Conservation (phyloP, 1,140 invertebrate genomes). For the Meloidogyne exigua region DNA sequence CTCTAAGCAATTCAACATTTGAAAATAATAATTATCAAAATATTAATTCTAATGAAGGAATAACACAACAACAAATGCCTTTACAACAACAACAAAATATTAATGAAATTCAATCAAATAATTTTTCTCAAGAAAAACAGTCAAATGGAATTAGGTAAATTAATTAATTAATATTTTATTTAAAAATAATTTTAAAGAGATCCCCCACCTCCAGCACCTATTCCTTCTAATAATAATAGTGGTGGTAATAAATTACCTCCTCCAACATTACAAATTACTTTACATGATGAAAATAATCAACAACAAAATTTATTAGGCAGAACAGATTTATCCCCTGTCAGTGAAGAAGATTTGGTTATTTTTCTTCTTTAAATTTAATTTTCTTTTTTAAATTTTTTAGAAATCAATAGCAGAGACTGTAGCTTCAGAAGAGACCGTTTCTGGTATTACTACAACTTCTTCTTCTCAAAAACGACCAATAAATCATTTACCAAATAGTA, state of each 20-base stretch:
- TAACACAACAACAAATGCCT: conserved; percentile 27
- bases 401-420: conserved; percentile 32
- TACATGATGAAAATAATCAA: conserved; percentile 32
- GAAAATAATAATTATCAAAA: not conserved
- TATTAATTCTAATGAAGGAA: not conserved
- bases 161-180: not conserved
- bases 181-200: not conserved
- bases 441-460: not conserved
- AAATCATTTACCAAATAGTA: conserved; percentile 7
- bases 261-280: conserved; percentile 29
- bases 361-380: not conserved
- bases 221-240: not conserved
- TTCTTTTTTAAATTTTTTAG: conserved; percentile 7
- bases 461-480: conserved; percentile 7
- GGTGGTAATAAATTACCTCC: conserved; percentile 17
- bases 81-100: conserved; percentile 36
- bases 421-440: conserved; percentile 22
- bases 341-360: conserved; percentile 32
- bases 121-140: conserved; percentile 2
- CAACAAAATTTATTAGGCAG: conserved; percentile 20
- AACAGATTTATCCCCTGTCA: conserved; percentile 31
- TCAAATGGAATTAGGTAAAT: not conserved
- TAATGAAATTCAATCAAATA: conserved; percentile 5
- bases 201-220: conserved; percentile 9
- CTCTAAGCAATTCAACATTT: conserved; percentile 18